Conservation (phyloP, 2,113 vertebrate species). For the Platichthys flesus region DNA sequence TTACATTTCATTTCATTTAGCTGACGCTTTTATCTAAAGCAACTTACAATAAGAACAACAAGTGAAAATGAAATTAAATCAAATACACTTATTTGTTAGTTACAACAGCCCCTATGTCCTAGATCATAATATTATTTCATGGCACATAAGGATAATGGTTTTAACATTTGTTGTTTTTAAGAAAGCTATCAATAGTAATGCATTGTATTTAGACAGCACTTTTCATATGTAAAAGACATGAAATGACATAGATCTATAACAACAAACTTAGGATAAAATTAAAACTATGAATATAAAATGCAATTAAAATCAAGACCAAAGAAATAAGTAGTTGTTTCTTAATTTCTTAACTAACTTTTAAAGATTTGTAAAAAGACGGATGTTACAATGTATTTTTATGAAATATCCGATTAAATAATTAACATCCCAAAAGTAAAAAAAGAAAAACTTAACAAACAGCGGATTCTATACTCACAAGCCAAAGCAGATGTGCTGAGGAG, state of each 20-base stretch:
- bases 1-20: no score
- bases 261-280: no score
- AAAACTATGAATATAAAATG: no score
- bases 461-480: conserved; percentile 71
- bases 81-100: neutral
- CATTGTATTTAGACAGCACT: no score
- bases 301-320: neutral
- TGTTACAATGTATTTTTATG: no score
- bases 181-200: neutral
- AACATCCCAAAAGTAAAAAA: neutral
- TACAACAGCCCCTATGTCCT: neutral
- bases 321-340: no score
- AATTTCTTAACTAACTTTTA: neutral
- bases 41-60: no score
- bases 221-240: no score
- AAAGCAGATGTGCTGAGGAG: conserved; percentile 71
- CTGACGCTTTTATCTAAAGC: no score
- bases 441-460: neutral
- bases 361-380: neutral
- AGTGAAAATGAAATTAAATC: neutral
- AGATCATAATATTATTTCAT: neutral
- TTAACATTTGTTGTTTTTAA: neutral
- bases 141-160: neutral
- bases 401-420: no score
- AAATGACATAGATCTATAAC: no score